Evolutionary conservation across 2,888 invertebrate species (phyloP).

Genomic region (Cheilosia vulpina): DNA sequence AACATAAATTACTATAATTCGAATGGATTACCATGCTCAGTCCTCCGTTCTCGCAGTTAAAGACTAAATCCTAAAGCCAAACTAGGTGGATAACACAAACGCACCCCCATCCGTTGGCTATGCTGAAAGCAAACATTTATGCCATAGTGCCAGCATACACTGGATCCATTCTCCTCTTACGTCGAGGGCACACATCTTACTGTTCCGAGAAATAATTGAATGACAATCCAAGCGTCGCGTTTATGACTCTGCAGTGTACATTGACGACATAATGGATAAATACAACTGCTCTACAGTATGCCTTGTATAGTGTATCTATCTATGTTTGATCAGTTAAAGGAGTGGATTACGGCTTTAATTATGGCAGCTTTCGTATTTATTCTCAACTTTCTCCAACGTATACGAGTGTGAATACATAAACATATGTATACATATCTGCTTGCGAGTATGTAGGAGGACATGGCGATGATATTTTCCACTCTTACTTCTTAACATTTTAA

Average conservation of each 20-base stretch:
- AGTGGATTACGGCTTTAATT: constrained; percentile 68
- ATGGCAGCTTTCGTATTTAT: constrained; percentile 54
- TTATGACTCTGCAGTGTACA: constrained; percentile 61
- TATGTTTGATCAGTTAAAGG: constrained; percentile 42
- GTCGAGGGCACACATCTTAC: constrained; percentile 42
- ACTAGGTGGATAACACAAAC: constrained; percentile 27
- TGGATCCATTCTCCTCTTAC: constrained; percentile 27
- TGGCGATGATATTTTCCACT: constrained; percentile 33
- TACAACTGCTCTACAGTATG: constrained; percentile 10
- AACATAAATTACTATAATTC: constrained; percentile 4
- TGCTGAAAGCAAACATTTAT: constrained; percentile 42
- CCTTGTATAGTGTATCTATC: not conserved
- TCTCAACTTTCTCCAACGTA: constrained; percentile 20
- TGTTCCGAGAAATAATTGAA: constrained; percentile 65
- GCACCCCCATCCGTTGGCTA: constrained; percentile 22
- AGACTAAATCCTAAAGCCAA: constrained; percentile 33
- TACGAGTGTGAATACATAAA: not conserved
- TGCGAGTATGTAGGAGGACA: not conserved
- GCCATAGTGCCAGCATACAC: constrained; percentile 17
- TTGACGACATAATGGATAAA: constrained; percentile 56
- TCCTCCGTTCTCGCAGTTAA: not conserved
- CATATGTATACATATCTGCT: not conserved
- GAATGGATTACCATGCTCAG: constrained; percentile 8
- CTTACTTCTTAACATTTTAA: constrained; percentile 33
- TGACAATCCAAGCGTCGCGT: constrained; percentile 67